phyloP scores from a whole-genome alignment of 2,113 vertebrate species.

The Pelobates fuscus region DNA sequence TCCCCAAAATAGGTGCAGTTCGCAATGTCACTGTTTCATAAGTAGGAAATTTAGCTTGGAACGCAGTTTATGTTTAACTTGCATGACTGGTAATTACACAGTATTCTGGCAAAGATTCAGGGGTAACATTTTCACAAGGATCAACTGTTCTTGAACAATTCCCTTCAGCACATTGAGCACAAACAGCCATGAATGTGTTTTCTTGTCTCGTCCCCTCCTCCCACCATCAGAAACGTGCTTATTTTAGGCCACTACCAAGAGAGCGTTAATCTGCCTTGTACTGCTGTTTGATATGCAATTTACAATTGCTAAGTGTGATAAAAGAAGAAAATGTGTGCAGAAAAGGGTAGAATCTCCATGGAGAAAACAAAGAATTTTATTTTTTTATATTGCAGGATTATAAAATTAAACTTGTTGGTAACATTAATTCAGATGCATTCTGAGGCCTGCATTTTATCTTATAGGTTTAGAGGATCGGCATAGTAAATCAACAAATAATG shows the following conservation, averaged over 20 bases:
- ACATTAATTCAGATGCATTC: conserved; percentile 7
- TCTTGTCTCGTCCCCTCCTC: conserved; percentile 46
- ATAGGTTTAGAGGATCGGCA: too few species aligned
- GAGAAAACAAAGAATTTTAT: conserved; percentile 27
- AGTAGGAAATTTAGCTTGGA: conserved; percentile 41
- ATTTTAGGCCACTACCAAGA: conserved; percentile 40
- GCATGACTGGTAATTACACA: conserved; percentile 33
- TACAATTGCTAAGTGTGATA: conserved; percentile 41
- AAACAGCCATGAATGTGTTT: conserved; percentile 34
- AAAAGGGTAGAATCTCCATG: conserved; percentile 29
- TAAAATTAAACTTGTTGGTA: conserved; percentile 26
- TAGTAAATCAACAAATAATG: too few species aligned
- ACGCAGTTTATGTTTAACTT: conserved; percentile 27
- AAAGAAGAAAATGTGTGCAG: conserved; percentile 44
- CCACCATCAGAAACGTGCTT: conserved; percentile 44
- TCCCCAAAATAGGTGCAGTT: conserved; percentile 8
- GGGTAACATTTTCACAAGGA: conserved; percentile 43
- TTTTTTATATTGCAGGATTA: conserved; percentile 24
- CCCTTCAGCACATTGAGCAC: conserved; percentile 15
- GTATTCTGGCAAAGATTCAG: conserved; percentile 41
- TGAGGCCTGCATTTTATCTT: background rate
- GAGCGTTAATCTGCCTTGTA: conserved; percentile 48
- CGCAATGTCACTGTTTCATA: conserved; percentile 20
- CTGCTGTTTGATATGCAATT: conserved; percentile 50
- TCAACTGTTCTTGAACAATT: conserved; percentile 45